Conservation (phyloP, 2,888 invertebrate genomes). For the Drosophila nigritarsus region DNA sequence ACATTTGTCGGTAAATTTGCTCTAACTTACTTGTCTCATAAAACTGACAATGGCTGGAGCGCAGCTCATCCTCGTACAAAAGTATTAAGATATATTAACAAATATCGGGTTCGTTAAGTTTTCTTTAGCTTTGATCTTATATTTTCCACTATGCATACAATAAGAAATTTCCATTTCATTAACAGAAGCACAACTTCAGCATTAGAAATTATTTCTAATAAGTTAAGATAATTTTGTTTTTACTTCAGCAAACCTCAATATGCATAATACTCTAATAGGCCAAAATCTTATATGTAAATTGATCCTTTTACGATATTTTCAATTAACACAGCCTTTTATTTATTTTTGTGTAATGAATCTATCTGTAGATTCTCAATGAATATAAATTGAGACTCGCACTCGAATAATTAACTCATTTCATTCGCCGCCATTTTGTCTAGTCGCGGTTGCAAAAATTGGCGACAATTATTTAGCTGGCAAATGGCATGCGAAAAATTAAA, state of each 20-base stretch:
- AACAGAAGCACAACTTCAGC: too few relatives aligned
- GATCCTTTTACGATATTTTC: neutral
- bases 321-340: neutral
- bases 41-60: slow-evolving; percentile 26
- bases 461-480: slow-evolving; percentile 58
- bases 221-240: too few relatives aligned
- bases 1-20: slow-evolving; percentile 50
- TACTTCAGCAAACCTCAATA: neutral
- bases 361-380: neutral
- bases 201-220: too few relatives aligned
- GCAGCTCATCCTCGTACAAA: neutral
- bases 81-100: slow-evolving; percentile 13
- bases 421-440: slow-evolving; percentile 54
- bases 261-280: neutral
- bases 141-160: neutral
- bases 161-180: neutral
- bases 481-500: slow-evolving; percentile 53
- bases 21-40: slow-evolving; percentile 36
- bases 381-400: slow-evolving; percentile 10
- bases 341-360: neutral
- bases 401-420: slow-evolving; percentile 49
- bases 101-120: neutral
- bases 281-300: neutral
- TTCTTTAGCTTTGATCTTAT: neutral
- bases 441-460: slow-evolving; percentile 57